Percentiles rank a stretch among this genome's conserved stretches.
Evolutionary conservation across 2,797 vertebrate genomes (phyloP).

Genomic region (Paedocypris micromegethes): DNA sequence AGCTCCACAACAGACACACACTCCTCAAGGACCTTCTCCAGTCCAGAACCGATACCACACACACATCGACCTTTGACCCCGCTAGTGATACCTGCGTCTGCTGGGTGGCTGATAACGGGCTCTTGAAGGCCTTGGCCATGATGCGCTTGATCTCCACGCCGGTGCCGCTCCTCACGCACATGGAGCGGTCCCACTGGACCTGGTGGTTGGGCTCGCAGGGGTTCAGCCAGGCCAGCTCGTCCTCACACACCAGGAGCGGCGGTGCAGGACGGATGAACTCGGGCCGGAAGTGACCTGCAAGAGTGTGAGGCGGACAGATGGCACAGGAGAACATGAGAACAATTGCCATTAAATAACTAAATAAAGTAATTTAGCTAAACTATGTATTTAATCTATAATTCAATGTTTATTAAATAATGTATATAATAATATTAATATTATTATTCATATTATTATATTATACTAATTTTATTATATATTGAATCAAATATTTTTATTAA

Average conservation of each 20-base stretch:
- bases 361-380: too few relatives aligned
- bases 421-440: too few relatives aligned
- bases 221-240: constrained; percentile 92
- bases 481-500: too few relatives aligned
- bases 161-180: constrained; percentile 95
- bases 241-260: constrained; percentile 91
- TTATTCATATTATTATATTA: too few relatives aligned
- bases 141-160: constrained; percentile 95
- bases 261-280: constrained; percentile 94
- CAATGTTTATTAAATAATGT: too few relatives aligned
- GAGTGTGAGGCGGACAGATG: neutral
- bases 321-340: too few relatives aligned
- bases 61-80: too few relatives aligned
- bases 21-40: too few relatives aligned
- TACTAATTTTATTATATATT: too few relatives aligned
- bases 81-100: constrained; percentile 82
- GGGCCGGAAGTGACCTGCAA: constrained; percentile 91
- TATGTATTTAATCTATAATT: too few relatives aligned
- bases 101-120: constrained; percentile 88
- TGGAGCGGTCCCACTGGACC: constrained; percentile 93
- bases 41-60: neutral
- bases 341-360: too few relatives aligned
- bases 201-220: constrained; percentile 90
- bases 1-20: too few relatives aligned
- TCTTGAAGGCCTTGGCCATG: constrained; percentile 99